Base-by-base conservation (phyloP, 2,113 vertebrate genomes). In the Coptodon bakossiorum region DNA sequence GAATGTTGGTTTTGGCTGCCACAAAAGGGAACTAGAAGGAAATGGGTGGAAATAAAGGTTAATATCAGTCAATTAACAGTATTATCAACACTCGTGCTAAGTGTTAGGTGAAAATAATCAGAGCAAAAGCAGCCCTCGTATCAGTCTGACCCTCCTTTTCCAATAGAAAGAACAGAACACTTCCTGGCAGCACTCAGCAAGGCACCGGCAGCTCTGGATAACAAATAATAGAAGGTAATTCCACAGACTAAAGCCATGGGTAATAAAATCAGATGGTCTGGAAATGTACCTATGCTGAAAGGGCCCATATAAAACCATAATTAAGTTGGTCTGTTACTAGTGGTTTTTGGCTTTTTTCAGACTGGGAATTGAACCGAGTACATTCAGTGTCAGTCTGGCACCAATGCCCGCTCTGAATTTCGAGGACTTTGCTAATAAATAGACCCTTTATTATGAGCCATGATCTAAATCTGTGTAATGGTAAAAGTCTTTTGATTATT, bases 201-300 rank as follows among this genome's bases (percentile, higher is more conserved):
- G 78, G 40, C 81, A 82, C 38, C n/a, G 6, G 82, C 82, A 76
- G 40, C 48, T 78, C 73, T 45, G 89, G 88, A 84, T 85, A 76
- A 86, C 54, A 90, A 90, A 91, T 80, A 91, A 88, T 84, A 71
- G 53, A 80, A 84, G 84, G 82, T 86, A 89, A 90, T 73, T 83
- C 84, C 80, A 88, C 79, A 79, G 78, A 86, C 53, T 50, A 88
- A 89, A 89, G 87, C 85, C 88, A 89, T 38, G 81, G 52, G 66
- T 73, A 76, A 86, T 93, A 89, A 94, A 93, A 88, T 80, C 10
- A 19, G 31, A 89, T 40, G 71, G 82, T 82, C 89, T 73, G 85
- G 82, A 88, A 87, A 91, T 90, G n/a, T 86, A 91, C 87, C 90
- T 93, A 89, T 63, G 16, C 29, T 83, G 79, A 57, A 92, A 38